Evolutionary conservation across 2,797 vertebrate genomes (phyloP).

Genomic region (Sylvia borin): DNA sequence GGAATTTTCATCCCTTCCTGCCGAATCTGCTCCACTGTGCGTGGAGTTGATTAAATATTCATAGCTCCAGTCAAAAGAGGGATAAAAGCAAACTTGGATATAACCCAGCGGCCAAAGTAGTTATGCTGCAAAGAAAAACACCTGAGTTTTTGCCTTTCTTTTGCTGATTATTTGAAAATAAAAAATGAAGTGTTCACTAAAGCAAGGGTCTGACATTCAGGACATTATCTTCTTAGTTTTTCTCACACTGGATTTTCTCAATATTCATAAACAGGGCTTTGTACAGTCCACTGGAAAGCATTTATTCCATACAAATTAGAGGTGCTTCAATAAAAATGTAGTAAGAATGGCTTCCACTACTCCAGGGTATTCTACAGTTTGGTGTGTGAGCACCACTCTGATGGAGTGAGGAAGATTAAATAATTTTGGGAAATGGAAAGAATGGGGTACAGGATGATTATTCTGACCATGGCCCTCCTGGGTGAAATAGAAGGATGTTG

Average conservation of each 20-base stretch:
- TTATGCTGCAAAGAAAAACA: background rate
- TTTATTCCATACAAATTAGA: background rate
- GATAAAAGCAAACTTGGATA: slow-evolving; percentile 66
- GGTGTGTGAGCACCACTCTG: background rate
- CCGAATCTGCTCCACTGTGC: slow-evolving; percentile 23
- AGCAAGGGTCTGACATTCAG: background rate
- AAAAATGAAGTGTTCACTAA: background rate
- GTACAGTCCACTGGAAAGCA: background rate
- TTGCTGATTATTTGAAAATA: background rate
- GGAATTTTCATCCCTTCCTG: slow-evolving; percentile 31
- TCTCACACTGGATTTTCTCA: background rate
- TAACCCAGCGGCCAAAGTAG: background rate
- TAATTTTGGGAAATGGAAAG: background rate
- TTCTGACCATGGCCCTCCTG: background rate
- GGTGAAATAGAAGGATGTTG: background rate
- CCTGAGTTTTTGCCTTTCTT: background rate
- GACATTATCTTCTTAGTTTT: background rate
- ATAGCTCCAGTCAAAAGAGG: slow-evolving; percentile 34
- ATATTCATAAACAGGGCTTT: background rate
- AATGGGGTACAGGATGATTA: background rate
- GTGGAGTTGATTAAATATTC: slow-evolving; percentile 57
- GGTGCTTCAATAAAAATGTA: background rate
- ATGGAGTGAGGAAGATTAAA: background rate
- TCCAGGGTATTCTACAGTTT: background rate
- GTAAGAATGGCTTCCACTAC: background rate